A percentile compares a stretch with the other conserved stretches of the same genome.
Conservation (phyloP, 1,140 invertebrate species). For the Bombus soroeensis region DNA sequence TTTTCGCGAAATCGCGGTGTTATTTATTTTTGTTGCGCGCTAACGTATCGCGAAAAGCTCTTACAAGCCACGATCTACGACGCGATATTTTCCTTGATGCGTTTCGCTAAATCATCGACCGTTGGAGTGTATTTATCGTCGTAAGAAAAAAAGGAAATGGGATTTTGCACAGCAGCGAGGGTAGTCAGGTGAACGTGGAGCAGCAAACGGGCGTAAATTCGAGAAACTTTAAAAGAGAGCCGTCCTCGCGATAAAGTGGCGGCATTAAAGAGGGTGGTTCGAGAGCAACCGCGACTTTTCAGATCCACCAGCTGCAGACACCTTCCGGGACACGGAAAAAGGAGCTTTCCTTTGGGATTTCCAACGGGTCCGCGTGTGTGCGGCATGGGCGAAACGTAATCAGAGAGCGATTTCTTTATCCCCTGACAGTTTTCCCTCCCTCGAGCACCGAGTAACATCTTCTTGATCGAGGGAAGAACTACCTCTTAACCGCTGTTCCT, state of each 20-base stretch:
- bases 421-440: background rate
- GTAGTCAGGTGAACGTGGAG: slow-evolving; percentile 5
- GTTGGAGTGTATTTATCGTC: slow-evolving; percentile 10
- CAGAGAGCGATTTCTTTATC: slow-evolving; percentile 41
- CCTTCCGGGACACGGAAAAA: background rate
- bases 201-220: slow-evolving; percentile 14
- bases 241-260: slow-evolving; percentile 12
- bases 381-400: slow-evolving; percentile 15
- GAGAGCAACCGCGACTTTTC: slow-evolving; percentile 15
- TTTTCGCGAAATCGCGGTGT: slow-evolving; percentile 36
- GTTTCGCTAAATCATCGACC: slow-evolving; percentile 34
- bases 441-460: background rate
- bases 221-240: slow-evolving; percentile 31
- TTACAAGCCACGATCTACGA: slow-evolving; percentile 19
- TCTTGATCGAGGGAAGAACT: slow-evolving; percentile 20
- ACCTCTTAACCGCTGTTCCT: background rate
- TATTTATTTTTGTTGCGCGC: slow-evolving; percentile 47
- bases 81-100: slow-evolving; percentile 13
- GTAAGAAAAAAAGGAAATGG: background rate
- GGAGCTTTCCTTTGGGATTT: background rate
- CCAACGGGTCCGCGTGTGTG: background rate
- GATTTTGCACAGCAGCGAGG: background rate
- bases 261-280: slow-evolving; percentile 18
- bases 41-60: slow-evolving; percentile 36
- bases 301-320: background rate